Evolutionary conservation across 2,797 vertebrate genomes (phyloP).

Genomic region (Sebastes dallii): DNA sequence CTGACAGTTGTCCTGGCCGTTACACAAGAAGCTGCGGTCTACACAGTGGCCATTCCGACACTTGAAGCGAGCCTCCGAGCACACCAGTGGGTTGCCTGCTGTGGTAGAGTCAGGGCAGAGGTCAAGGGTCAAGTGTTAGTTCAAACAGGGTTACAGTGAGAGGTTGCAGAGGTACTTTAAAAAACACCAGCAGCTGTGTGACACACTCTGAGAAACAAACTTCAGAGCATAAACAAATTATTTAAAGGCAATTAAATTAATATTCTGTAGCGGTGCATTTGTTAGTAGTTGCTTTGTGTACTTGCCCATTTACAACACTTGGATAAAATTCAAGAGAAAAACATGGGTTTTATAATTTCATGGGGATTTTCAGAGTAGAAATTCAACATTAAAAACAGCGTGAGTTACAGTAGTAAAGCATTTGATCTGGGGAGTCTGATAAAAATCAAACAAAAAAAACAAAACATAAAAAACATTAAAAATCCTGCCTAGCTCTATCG

Average conservation of each 20-base stretch:
- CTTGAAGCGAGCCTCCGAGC: constrained; percentile 93
- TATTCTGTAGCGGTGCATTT: background rate
- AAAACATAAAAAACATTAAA: background rate
- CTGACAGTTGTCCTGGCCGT: constrained; percentile 95
- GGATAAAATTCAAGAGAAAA: background rate
- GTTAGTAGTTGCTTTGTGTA: background rate
- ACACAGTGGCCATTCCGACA: constrained; percentile 95
- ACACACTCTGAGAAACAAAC: background rate
- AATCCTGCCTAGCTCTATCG: background rate
- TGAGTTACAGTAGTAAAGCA: background rate
- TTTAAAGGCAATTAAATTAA: background rate
- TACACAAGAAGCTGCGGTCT: constrained; percentile 96
- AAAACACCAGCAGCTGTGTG: background rate
- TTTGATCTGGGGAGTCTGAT: constrained; percentile 21
- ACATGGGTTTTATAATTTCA: background rate
- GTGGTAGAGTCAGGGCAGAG: constrained; percentile 34
- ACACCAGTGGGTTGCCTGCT: constrained; percentile 94
- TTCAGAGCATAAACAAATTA: background rate
- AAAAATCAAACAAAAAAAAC: constrained; percentile 22
- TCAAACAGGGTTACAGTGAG: background rate
- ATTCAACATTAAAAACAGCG: constrained; percentile 21
- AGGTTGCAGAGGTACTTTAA: background rate
- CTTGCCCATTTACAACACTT: background rate
- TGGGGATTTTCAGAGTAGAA: background rate
- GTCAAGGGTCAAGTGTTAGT: constrained; percentile 12